These are phyloP conservation scores for Eurosta solidaginis DNA, from an alignment of 1,140 invertebrate genomes.

Conservation along the genomic window DNA sequence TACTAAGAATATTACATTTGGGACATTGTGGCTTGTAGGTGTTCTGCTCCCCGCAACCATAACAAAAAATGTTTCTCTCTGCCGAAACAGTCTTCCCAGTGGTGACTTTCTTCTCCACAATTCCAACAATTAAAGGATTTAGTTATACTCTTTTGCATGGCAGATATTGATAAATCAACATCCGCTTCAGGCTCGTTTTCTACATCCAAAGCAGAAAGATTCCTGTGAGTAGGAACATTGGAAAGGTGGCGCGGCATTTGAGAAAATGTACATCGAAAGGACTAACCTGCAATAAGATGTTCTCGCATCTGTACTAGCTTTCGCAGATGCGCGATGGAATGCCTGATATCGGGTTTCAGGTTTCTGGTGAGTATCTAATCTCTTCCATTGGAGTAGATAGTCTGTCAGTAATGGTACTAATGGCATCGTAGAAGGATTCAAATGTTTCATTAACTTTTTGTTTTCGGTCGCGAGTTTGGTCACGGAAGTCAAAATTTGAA, in stretches of 20 bases:
- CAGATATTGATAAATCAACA: not conserved
- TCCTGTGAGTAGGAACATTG: not conserved
- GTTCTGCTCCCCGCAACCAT: slow-evolving; percentile 1
- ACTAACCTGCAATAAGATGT: not conserved
- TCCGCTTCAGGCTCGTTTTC: not conserved
- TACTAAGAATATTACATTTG: not conserved
- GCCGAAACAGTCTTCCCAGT: slow-evolving; percentile 11
- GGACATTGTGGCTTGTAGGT: slow-evolving; percentile 6
- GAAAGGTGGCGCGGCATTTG: not conserved
- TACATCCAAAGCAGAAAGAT: not conserved
- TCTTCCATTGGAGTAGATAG: not conserved
- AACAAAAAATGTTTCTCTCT: slow-evolving; percentile 28
- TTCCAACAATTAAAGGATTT: slow-evolving; percentile 1
- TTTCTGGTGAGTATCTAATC: not conserved
- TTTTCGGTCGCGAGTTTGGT: slow-evolving; percentile 9
- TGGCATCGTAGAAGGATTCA: not conserved
- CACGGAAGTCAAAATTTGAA: not conserved
- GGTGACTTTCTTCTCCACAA: slow-evolving; percentile 19
- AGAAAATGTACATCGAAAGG: not conserved
- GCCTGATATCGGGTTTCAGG: not conserved
- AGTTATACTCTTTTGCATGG: not conserved
- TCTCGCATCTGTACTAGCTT: not conserved
- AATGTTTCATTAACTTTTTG: slow-evolving; percentile 23
- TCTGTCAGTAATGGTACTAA: not conserved
- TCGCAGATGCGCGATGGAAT: not conserved